phyloP scores from a whole-genome alignment of 2,888 invertebrate species.

The Stenodera caucasica region DNA sequence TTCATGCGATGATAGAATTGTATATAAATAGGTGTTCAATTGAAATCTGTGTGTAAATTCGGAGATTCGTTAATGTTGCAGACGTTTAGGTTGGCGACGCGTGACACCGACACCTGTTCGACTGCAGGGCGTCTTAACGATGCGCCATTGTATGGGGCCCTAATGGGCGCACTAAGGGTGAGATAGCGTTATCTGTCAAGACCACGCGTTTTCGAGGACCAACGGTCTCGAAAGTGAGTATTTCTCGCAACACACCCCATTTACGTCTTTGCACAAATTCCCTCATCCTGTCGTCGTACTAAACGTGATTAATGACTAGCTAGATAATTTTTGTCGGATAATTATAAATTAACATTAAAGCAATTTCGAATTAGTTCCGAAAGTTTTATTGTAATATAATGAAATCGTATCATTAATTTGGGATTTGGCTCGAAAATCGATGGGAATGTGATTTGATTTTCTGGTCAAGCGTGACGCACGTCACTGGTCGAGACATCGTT shows the following conservation, averaged over 20 bases:
- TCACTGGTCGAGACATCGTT: background rate
- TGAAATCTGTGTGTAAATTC: slow-evolving; percentile 7
- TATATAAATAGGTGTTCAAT: background rate
- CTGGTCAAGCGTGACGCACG: background rate
- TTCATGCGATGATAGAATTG: too few relatives aligned
- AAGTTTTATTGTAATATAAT: background rate
- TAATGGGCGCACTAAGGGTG: slow-evolving; percentile 50
- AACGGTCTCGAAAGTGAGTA: slow-evolving; percentile 29
- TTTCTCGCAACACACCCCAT: slow-evolving; percentile 33
- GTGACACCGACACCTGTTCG: slow-evolving; percentile 52
- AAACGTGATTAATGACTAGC: slow-evolving; percentile 11
- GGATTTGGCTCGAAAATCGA: background rate
- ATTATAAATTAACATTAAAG: slow-evolving; percentile 22
- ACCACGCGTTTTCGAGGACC: slow-evolving; percentile 48
- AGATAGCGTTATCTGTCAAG: slow-evolving; percentile 54
- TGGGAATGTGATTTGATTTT: background rate
- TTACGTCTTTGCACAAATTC: slow-evolving; percentile 27
- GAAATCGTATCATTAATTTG: background rate
- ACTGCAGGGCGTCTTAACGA: slow-evolving; percentile 47
- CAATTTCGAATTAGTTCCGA: slow-evolving; percentile 17
- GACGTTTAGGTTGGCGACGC: slow-evolving; percentile 35
- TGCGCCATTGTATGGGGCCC: slow-evolving; percentile 47
- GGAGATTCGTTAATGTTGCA: slow-evolving; percentile 43
- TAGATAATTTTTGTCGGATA: slow-evolving; percentile 13
- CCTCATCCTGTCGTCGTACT: background rate